Percentiles rank a stretch among this genome's conserved stretches.
These are phyloP conservation scores for Suncus etruscus DNA, from an alignment of 2,113 vertebrate genomes.

Conservation along the genomic window DNA sequence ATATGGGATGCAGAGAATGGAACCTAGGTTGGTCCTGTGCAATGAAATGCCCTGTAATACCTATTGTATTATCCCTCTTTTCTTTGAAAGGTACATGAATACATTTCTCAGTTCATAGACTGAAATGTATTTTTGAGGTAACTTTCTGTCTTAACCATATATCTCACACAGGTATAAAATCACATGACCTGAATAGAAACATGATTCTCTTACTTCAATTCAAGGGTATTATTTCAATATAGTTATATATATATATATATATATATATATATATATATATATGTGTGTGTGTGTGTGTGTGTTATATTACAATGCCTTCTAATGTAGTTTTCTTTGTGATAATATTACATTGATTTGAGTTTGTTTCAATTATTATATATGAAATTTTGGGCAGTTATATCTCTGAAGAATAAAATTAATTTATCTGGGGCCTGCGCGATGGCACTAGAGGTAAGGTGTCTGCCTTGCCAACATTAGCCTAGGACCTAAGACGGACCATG, in stretches of 20 bases:
- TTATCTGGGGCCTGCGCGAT: no score
- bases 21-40: no score
- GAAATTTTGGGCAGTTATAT: neutral
- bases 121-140: neutral
- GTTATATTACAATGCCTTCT: neutral
- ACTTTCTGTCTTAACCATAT: neutral
- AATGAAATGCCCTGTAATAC: no score
- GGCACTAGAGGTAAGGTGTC: no score
- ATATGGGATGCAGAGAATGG: no score
- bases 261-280: no score
- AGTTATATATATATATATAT: neutral
- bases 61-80: neutral
- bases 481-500: no score
- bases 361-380: neutral
- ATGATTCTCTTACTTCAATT: neutral
- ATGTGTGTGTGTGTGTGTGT: no score
- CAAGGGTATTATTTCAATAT: neutral
- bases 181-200: neutral
- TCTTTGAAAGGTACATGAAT: neutral
- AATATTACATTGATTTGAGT: neutral
- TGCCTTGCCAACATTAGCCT: no score
- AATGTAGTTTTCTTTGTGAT: neutral
- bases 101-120: neutral
- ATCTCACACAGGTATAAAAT: neutral
- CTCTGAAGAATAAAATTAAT: no score